Percentiles rank a stretch among this genome's conserved stretches.
Evolutionary conservation across 2,797 vertebrate genomes (phyloP).

Genomic region (Ptychadena robeensis): DNA sequence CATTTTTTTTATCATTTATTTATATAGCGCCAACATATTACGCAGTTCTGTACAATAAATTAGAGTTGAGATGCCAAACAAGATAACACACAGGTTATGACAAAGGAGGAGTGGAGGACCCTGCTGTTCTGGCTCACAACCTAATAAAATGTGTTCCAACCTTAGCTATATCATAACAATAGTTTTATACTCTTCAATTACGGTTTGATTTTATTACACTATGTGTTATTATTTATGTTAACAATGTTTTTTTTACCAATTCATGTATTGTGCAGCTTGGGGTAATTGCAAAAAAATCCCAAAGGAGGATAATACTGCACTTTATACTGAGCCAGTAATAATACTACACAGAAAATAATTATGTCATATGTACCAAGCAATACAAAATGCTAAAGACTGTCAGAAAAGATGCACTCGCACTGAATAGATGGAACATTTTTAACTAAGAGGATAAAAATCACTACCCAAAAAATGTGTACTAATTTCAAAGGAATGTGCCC

Average conservation of each 20-base stretch:
- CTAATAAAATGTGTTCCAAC: no score
- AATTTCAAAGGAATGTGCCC: constrained; percentile 41
- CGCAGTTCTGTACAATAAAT: no score
- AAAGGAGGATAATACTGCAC: not conserved
- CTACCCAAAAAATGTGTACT: constrained; percentile 14
- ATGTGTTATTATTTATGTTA: not conserved
- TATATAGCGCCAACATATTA: no score
- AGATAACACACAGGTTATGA: no score
- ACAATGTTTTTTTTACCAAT: not conserved
- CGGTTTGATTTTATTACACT: not conserved
- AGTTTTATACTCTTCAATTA: no score
- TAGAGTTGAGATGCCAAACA: no score
- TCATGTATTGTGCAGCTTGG: not conserved
- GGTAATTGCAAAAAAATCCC: not conserved
- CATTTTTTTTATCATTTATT: no score
- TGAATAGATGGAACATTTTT: constrained; percentile 1
- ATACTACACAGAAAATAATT: not conserved
- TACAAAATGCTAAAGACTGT: not conserved
- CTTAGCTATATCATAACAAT: no score
- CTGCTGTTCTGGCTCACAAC: no score
- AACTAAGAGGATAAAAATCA: constrained; percentile 26
- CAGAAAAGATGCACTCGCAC: not conserved
- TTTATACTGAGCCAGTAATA: not conserved
- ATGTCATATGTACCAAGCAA: not conserved
- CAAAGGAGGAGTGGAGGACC: no score